These are phyloP conservation scores for Neomorphus geoffroyi DNA, from an alignment of 2,797 vertebrate genomes.

Conservation along the genomic window DNA sequence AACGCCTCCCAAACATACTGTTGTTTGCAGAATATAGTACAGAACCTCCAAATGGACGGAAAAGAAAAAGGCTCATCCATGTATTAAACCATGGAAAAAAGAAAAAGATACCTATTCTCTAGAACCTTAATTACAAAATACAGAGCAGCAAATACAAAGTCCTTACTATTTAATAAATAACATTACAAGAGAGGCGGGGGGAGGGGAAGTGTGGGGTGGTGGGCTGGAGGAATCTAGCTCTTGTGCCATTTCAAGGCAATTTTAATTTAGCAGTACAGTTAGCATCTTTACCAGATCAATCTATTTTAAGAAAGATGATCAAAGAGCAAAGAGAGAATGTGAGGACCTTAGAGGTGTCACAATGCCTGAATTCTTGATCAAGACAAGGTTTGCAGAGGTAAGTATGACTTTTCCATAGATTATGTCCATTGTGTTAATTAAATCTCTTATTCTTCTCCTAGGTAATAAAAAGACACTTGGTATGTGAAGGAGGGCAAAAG, in stretches of 20 bases:
- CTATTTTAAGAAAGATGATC: background rate
- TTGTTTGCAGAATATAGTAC: background rate
- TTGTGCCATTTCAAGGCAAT: background rate
- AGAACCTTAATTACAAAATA: background rate
- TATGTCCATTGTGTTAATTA: background rate
- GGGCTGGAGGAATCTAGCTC: background rate
- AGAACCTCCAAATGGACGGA: background rate
- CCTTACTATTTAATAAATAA: background rate
- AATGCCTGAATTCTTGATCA: background rate
- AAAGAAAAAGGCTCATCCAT: no score
- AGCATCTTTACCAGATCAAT: background rate
- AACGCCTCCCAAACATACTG: accelerated
- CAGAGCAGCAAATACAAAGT: background rate
- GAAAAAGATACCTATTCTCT: background rate
- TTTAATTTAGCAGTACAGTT: background rate
- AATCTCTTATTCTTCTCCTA: background rate
- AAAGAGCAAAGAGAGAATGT: background rate
- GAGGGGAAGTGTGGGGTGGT: background rate
- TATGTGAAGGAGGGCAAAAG: background rate
- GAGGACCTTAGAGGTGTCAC: background rate
- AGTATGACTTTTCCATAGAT: background rate
- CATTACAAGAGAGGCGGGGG: accelerated
- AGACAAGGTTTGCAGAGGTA: background rate
- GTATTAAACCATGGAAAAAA: background rate
- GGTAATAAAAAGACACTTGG: background rate